phyloP scores from a whole-genome alignment of 64 coral and sea anemone species.

The Stylophora pistillata region DNA sequence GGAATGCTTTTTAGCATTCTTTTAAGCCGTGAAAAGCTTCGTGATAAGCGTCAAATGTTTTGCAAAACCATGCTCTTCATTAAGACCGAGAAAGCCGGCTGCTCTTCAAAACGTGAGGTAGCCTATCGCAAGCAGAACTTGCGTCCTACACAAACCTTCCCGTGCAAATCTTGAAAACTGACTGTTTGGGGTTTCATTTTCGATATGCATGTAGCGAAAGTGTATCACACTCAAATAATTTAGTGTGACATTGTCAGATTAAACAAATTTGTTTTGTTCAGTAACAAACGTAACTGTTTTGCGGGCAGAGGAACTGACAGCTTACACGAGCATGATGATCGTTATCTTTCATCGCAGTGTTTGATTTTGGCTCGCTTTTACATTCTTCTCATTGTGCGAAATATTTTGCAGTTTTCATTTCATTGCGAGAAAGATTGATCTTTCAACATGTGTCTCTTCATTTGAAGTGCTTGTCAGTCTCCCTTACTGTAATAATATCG shows the following conservation, averaged over 20 bases:
- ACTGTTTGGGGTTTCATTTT: too few relatives aligned
- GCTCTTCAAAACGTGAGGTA: too few relatives aligned
- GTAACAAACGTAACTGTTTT: conserved; percentile 7
- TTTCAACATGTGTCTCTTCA: neutral
- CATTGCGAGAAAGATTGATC: neutral
- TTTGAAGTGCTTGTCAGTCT: neutral
- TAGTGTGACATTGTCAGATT: neutral
- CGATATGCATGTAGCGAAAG: neutral
- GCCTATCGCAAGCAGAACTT: too few relatives aligned
- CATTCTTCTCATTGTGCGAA: conserved; percentile 1
- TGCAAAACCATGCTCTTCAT: too few relatives aligned
- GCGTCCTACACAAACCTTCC: too few relatives aligned
- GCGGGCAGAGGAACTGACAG: neutral
- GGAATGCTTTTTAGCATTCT: too few relatives aligned
- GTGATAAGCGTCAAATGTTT: too few relatives aligned
- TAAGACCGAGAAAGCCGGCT: too few relatives aligned
- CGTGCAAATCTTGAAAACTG: too few relatives aligned
- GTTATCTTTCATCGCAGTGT: neutral
- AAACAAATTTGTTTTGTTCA: neutral
- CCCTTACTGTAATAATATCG: neutral
- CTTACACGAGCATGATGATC: neutral
- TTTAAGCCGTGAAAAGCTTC: too few relatives aligned
- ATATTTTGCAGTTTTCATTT: neutral
- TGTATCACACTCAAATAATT: neutral
- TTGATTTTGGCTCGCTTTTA: neutral